phyloP scores from a whole-genome alignment of 1,140 invertebrate species.

The Zelostemma sp. region DNA sequence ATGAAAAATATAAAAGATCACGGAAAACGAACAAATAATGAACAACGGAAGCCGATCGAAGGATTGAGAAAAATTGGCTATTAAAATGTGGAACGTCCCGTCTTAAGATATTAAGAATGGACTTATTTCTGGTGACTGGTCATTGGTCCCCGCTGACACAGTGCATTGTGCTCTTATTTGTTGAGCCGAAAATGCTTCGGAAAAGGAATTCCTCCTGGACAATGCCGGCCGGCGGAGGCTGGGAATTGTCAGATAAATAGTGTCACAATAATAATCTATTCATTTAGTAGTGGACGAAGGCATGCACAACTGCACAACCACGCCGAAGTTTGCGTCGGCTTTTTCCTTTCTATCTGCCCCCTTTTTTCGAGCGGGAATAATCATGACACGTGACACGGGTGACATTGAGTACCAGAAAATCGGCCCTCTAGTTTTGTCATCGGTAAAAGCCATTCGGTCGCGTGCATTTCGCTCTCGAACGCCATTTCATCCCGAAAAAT shows the following conservation, averaged over 20 bases:
- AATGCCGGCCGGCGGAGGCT: conserved; percentile 27
- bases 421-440: no score
- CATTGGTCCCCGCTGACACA: background rate
- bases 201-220: conserved; percentile 40
- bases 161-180: conserved; percentile 56
- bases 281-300: conserved; percentile 29
- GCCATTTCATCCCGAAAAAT: conserved; percentile 3
- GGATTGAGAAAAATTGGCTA: conserved; percentile 10
- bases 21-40: no score
- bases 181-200: conserved; percentile 44
- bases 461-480: background rate
- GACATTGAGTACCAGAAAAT: conserved; percentile 11
- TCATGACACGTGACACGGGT: no score
- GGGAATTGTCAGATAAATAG: conserved; percentile 62
- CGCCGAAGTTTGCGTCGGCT: conserved; percentile 41
- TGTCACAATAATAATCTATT: conserved; percentile 59
- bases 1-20: no score
- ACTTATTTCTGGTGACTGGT: conserved; percentile 16
- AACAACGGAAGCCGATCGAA: conserved; percentile 1
- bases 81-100: conserved; percentile 9
- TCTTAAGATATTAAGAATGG: conserved; percentile 15
- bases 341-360: conserved; percentile 12
- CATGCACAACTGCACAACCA: conserved; percentile 25
- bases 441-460: conserved; percentile 55
- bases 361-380: conserved; percentile 21